Percentiles rank a stretch among this genome's conserved stretches.
These are phyloP conservation scores for Tympanuchus pallidicinctus DNA, from an alignment of 2,113 vertebrate genomes.

Conservation along the genomic window DNA sequence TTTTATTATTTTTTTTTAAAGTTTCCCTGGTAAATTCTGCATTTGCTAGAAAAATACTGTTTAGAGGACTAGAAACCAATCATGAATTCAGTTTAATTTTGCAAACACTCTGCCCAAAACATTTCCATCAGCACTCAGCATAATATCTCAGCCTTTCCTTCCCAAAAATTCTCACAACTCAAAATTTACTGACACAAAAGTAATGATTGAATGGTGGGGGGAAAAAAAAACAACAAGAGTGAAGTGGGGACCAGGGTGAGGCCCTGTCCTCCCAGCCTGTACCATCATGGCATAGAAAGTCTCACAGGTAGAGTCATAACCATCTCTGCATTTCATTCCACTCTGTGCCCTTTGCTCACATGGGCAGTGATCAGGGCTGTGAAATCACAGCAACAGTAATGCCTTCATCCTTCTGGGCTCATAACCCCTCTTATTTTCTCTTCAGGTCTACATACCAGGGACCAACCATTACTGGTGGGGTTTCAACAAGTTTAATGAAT, in stretches of 20 bases:
- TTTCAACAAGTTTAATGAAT: neutral
- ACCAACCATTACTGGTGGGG: neutral
- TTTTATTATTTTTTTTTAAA: neutral
- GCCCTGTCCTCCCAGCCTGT: neutral
- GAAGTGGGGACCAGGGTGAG: neutral
- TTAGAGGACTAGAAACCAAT: neutral
- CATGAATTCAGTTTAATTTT: neutral
- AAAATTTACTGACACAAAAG: neutral
- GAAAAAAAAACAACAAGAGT: neutral
- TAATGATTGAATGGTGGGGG: neutral
- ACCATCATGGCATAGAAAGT: neutral
- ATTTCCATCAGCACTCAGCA: accelerated
- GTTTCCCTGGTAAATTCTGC: too few relatives aligned
- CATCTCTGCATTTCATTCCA: neutral
- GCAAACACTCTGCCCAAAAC: accelerated
- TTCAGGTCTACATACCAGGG: neutral
- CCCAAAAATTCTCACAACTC: neutral
- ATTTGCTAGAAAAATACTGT: neutral
- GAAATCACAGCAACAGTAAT: neutral
- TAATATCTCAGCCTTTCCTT: accelerated
- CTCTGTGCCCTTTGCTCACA: neutral
- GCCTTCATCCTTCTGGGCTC: neutral
- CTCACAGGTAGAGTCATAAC: neutral
- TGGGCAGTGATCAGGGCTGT: neutral
- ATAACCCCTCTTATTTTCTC: neutral